These are phyloP conservation scores for Eira barbara DNA, from an alignment of 2,113 vertebrate species.

Conservation along the genomic window DNA sequence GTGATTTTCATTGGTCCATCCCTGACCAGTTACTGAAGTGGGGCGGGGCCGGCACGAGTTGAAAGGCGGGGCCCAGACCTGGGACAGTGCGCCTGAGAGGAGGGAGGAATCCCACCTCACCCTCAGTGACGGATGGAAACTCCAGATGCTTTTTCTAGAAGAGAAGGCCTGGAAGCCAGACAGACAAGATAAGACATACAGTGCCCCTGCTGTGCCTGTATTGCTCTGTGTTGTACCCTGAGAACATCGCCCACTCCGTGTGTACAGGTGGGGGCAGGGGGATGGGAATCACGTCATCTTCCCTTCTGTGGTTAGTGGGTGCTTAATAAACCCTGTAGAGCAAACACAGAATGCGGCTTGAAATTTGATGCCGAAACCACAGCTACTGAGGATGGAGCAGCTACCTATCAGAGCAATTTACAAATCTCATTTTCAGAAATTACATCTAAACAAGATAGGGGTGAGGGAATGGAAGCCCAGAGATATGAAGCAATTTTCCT, in stretches of 20 bases:
- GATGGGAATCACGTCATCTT: not conserved
- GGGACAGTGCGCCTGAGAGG: no score
- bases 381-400: not conserved
- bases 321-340: not conserved
- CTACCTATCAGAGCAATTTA: not conserved
- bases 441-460: not conserved
- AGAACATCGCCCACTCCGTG: fast-evolving
- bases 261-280: not conserved
- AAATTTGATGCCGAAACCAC: not conserved
- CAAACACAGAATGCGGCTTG: not conserved
- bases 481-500: not conserved
- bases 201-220: not conserved
- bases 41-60: not conserved
- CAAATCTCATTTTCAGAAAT: not conserved
- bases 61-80: not conserved
- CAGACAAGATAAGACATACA: not conserved
- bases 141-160: not conserved
- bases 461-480: not conserved
- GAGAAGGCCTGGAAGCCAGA: no score
- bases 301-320: not conserved
- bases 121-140: not conserved
- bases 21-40: not conserved
- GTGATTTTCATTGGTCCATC: not conserved
- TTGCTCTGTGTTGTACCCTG: not conserved
- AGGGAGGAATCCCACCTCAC: not conserved